Evolutionary conservation across 2,113 vertebrate species (phyloP).

Genomic region (Eublepharis macularius): DNA sequence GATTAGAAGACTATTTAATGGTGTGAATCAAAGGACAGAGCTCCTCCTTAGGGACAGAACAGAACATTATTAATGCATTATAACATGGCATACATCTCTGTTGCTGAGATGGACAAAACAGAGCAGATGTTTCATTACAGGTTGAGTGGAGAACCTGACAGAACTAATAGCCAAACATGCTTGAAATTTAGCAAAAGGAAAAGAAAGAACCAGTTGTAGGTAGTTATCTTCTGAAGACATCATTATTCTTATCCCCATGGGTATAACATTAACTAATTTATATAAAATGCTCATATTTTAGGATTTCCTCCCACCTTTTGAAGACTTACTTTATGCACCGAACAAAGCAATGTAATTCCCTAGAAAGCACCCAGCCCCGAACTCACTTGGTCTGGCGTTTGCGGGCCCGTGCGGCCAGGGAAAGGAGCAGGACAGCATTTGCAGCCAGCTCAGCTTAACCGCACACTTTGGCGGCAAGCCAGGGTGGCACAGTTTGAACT

Average conservation of each 20-base stretch:
- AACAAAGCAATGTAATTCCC: constrained; percentile 27
- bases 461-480: no score
- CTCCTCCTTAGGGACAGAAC: constrained; percentile 60
- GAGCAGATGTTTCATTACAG: constrained; percentile 70
- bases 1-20: constrained; percentile 68
- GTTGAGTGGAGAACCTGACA: constrained; percentile 55
- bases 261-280: constrained; percentile 28
- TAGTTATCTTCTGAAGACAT: constrained; percentile 44
- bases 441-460: no score
- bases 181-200: constrained; percentile 38
- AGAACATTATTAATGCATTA: constrained; percentile 62
- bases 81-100: constrained; percentile 64
- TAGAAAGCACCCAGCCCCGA: no score
- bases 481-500: no score
- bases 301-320: constrained; percentile 29
- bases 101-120: constrained; percentile 65
- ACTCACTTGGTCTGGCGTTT: no score
- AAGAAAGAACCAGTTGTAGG: background rate
- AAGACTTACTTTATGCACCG: constrained; percentile 10
- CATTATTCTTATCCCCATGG: constrained; percentile 33
- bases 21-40: constrained; percentile 67
- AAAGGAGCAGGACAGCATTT: no score
- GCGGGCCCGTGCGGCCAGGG: no score
- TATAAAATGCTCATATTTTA: constrained; percentile 19
- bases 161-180: constrained; percentile 57